Percentiles rank a stretch among this genome's conserved stretches.
These are phyloP conservation scores for Tetragonula carbonaria DNA, from an alignment of 2,888 invertebrate genomes.

Conservation along the genomic window DNA sequence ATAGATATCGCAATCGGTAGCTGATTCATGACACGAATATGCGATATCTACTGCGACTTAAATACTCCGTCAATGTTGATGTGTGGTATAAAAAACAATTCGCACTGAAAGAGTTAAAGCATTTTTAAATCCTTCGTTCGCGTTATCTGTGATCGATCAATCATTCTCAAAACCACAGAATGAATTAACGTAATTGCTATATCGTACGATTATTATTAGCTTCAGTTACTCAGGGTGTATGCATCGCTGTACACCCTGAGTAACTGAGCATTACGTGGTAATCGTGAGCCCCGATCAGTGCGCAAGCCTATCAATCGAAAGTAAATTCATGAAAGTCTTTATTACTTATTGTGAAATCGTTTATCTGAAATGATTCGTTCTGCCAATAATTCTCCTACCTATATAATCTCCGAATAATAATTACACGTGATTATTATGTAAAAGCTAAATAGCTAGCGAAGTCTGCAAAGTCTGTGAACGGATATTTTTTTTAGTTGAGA, in stretches of 20 bases:
- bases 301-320: conserved; percentile 30
- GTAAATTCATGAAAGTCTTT: conserved; percentile 49
- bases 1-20: too few relatives aligned
- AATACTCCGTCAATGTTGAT: neutral
- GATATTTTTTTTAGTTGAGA: neutral
- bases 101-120: neutral
- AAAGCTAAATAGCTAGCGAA: neutral
- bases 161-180: neutral
- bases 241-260: conserved; percentile 15
- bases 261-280: conserved; percentile 41
- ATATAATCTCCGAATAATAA: conserved; percentile 8
- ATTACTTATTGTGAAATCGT: conserved; percentile 51
- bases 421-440: conserved; percentile 25
- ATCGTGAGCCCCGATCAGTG: conserved; percentile 8
- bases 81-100: neutral
- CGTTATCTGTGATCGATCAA: conserved; percentile 10
- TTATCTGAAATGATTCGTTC: conserved; percentile 42
- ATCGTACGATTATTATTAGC: conserved; percentile 28
- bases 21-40: too few relatives aligned
- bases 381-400: neutral
- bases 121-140: neutral
- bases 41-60: too few relatives aligned
- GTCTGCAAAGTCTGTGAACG: too few relatives aligned
- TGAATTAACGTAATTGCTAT: conserved; percentile 24
- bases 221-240: conserved; percentile 6